Conservation (phyloP, 2,888 invertebrate genomes). For the Agrotis ipsilon region DNA sequence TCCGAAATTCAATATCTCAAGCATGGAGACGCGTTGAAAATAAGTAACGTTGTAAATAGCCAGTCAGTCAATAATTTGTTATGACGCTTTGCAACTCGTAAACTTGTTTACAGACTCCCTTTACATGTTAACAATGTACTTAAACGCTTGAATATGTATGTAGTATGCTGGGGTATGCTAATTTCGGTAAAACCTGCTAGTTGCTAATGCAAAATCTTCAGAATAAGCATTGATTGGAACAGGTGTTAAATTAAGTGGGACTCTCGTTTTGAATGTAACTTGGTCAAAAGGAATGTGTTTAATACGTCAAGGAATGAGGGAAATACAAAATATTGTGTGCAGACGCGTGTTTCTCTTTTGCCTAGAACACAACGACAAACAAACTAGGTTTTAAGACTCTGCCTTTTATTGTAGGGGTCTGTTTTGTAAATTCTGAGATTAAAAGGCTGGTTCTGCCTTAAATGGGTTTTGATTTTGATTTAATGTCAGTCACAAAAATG, state of each 20-base stretch:
- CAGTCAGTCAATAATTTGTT: constrained; percentile 41
- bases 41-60: constrained; percentile 32
- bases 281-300: not conserved
- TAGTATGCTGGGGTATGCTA: constrained; percentile 22
- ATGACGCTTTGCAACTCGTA: constrained; percentile 26
- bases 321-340: too few relatives aligned
- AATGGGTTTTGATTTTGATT: too few relatives aligned
- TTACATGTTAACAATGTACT: constrained; percentile 44
- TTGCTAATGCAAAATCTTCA: constrained; percentile 10
- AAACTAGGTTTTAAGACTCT: too few relatives aligned
- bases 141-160: constrained; percentile 34
- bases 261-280: constrained; percentile 7
- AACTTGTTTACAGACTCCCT: constrained; percentile 40
- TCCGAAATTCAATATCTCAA: constrained; percentile 4
- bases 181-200: constrained; percentile 29
- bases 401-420: too few relatives aligned
- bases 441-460: too few relatives aligned
- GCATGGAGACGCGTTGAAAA: constrained; percentile 23
- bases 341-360: not conserved
- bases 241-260: constrained; percentile 16
- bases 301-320: not conserved
- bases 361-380: not conserved
- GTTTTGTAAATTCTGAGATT: too few relatives aligned
- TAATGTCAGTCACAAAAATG: too few relatives aligned
- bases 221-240: not conserved